Evolutionary conservation across 2,113 vertebrate genomes (phyloP).

Genomic region (Sarotherodon lohbergeri): DNA sequence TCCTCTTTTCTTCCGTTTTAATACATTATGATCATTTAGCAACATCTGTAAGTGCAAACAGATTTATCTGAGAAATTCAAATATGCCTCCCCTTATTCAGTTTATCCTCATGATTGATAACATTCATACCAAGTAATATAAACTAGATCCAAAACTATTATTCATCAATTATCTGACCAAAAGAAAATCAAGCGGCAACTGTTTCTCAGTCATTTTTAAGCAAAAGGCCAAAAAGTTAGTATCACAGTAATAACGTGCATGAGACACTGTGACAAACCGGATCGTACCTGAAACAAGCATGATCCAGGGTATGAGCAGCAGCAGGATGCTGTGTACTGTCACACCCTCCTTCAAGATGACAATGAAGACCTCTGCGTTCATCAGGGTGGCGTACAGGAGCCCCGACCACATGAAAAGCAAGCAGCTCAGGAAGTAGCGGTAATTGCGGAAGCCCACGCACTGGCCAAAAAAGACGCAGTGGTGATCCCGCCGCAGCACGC

Average conservation of each 20-base stretch:
- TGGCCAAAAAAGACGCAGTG: constrained; percentile 88
- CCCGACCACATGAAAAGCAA: constrained; percentile 78
- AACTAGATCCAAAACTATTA: not conserved
- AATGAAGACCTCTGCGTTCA: constrained; percentile 83
- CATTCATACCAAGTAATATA: too few relatives aligned
- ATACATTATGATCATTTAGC: not conserved
- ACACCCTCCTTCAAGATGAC: constrained; percentile 79
- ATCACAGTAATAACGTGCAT: not conserved
- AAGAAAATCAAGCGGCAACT: not conserved
- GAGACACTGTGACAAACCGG: not conserved
- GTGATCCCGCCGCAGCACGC: constrained; percentile 84
- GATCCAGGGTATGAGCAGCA: constrained; percentile 85
- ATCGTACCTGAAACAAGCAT: constrained; percentile 84
- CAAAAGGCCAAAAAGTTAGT: not conserved
- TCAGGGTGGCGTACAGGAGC: constrained; percentile 80
- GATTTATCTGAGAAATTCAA: not conserved
- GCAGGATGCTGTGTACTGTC: constrained; percentile 76
- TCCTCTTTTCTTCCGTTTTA: not conserved
- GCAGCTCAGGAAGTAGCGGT: constrained; percentile 83
- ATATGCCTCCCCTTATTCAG: not conserved
- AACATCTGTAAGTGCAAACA: not conserved
- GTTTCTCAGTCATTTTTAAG: not conserved
- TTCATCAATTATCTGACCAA: not conserved
- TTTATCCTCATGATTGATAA: not conserved
- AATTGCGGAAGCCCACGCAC: constrained; percentile 84